Evolutionary conservation across 2,113 vertebrate species (phyloP).

Genomic region (Cariama cristata): DNA sequence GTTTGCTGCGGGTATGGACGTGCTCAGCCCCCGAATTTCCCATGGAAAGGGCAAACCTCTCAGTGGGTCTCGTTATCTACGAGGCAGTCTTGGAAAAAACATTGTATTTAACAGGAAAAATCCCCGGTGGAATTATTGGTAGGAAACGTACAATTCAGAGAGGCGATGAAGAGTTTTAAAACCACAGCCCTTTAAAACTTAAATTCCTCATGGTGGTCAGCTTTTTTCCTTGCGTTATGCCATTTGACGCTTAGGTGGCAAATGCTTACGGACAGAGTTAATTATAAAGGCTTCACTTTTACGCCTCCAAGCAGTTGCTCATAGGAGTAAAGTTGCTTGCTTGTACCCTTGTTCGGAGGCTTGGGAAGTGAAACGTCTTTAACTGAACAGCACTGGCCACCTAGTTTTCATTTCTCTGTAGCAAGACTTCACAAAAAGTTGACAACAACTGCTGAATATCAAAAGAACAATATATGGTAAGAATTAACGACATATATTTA

Average conservation of each 20-base stretch:
- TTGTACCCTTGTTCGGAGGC: not conserved
- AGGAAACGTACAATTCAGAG: not conserved
- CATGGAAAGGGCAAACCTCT: not conserved
- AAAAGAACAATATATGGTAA: not conserved
- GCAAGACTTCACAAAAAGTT: not conserved
- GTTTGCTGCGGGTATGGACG: not conserved
- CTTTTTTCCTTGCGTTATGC: not conserved
- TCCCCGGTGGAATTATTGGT: not conserved
- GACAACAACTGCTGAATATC: not conserved
- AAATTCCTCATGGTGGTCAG: not conserved
- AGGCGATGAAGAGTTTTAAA: not conserved
- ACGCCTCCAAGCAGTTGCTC: not conserved
- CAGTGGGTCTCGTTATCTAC: not conserved
- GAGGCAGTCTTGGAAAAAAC: not conserved
- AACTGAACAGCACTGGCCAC: not conserved
- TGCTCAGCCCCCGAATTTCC: not conserved
- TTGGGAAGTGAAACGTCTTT: not conserved
- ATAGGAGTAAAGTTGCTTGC: not conserved
- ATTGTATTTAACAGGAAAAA: not conserved
- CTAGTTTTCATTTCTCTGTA: not conserved
- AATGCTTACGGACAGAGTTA: not conserved
- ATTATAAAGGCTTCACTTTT: not conserved
- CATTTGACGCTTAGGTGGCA: not conserved
- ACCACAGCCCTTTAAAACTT: not conserved
- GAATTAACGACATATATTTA: not conserved